Base-by-base conservation (phyloP, 2,888 invertebrate genomes). In the Hoplodrina ambigua region DNA sequence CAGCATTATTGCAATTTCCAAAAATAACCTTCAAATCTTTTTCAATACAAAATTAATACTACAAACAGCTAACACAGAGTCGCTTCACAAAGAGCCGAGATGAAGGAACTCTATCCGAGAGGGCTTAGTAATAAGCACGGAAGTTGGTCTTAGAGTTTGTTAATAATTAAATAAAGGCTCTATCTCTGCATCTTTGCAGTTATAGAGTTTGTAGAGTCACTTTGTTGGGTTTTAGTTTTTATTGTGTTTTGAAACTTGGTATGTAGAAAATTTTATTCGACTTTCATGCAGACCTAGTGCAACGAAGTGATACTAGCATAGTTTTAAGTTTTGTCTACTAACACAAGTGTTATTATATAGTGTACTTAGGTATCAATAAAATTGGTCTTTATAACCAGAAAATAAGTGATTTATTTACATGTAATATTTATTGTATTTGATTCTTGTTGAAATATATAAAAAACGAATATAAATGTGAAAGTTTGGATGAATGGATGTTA, bases 111-210 rank as follows among this genome's bases (percentile, higher is more conserved):
- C 58, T 60, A 49, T 15, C 11, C 13, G 13, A 55, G 54, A 50
- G 37, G 52, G 52, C 52, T 68, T 59, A 25, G 37, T 63, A 64
- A 56, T 64, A 72, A 60, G 25, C 15, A 57, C 19, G 44, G 33
- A 65, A 78, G 56, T 78, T 60, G 56, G 10, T 37, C 33, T 52
- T 49, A 41, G 49, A 75, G 65, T 72, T 78, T 13, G 50, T 64
- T 72, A 44, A 72, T 72, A 64, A 78, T 61, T 57, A 56, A 7
- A 15, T 50, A 15, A 50, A 53, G 33, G 4, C 58, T 37, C 33
- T 55, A 77, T 54, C 53, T 54, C 20, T 76, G 69, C 50, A 74
- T 68, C 50, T 57, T 59, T 25, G 69, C 33, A 58, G 62, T 52
- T 53, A 15, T 56, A 10, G 17, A 49, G 46, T 54, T 30, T 30